phyloP scores from a whole-genome alignment of 2,797 vertebrate species.

The Anguilla anguilla region DNA sequence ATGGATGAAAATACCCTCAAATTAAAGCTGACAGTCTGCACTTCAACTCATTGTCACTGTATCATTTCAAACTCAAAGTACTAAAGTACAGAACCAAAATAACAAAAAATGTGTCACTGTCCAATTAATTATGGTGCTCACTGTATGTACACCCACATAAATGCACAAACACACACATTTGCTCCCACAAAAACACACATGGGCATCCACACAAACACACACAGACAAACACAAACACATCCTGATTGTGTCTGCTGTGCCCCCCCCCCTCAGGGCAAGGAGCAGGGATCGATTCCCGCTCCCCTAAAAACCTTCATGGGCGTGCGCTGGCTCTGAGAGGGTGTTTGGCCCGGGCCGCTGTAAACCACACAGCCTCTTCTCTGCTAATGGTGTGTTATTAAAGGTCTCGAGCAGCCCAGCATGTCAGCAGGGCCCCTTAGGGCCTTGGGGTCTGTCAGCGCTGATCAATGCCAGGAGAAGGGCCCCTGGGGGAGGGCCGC shows the following conservation, averaged over 20 bases:
- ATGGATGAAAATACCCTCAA: too few species aligned
- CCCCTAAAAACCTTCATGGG: not conserved
- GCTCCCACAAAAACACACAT: not conserved
- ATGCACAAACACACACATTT: not conserved
- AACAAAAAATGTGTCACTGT: too few species aligned
- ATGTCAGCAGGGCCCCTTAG: not conserved
- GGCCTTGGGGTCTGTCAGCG: not conserved
- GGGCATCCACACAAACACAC: not conserved
- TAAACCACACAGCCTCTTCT: not conserved
- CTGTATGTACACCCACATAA: too few species aligned
- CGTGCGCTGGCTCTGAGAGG: not conserved
- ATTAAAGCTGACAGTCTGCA: too few species aligned
- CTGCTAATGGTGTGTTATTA: slow-evolving; percentile 11
- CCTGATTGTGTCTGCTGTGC: not conserved
- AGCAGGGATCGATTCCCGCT: not conserved
- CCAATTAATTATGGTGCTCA: not conserved
- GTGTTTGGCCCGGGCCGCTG: not conserved
- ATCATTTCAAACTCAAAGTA: too few species aligned
- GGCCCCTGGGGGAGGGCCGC: not conserved
- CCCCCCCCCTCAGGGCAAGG: not conserved
- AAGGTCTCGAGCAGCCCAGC: not conserved
- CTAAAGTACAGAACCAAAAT: too few species aligned
- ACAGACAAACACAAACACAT: not conserved
- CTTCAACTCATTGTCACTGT: too few species aligned
- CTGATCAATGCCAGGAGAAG: not conserved